Base-by-base conservation (phyloP, 2,888 invertebrate genomes). In the Shargacucullia verbasci region DNA sequence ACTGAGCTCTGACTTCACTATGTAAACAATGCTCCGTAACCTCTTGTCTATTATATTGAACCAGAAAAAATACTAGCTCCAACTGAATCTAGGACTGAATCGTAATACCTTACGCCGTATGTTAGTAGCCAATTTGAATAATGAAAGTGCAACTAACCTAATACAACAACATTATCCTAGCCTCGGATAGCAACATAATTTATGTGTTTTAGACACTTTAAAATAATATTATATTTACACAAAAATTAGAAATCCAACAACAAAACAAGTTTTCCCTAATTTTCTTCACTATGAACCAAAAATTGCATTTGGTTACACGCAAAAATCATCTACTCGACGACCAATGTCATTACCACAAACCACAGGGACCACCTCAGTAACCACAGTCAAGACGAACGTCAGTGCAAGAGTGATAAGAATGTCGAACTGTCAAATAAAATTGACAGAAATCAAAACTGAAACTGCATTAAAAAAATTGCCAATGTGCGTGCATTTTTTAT, bases 121-220 rank as follows among this genome's bases (percentile, higher is more conserved):
- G 52, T 48, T 63, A 70, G 14, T 56, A 50, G 31, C 31, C 31
- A 44, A 48, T 29, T n/a, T 39, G 49, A 20, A 49, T 56, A 73
- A 61, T 53, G 35, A 70, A 70, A 64, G 41, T 48, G 34, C 27
- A 25, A 62, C 61, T 69, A 69, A 74, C 62, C 66, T 64, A 66
- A 39, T 43, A 44, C 29, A 46, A 58, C 61, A 59, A 69, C 59
- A 69, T 69, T 43, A 34, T 47, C 40, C 31, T 15, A 52, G 49
- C 64, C 40, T 52, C 29, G 5, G 20, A 31, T 27, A 45, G 31
- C 37, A 53, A 50, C 25, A 12, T 46, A 27, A n/a, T 14, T n/a
- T 48, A 20, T 52, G 20, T 3, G 48, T 14, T 39, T 37, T 39
- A n/a, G 3, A 12, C 52, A 64, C 70, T 41, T 54, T 20, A 13